phyloP scores from a whole-genome alignment of 2,797 vertebrate species.

The Octomys mimax region DNA sequence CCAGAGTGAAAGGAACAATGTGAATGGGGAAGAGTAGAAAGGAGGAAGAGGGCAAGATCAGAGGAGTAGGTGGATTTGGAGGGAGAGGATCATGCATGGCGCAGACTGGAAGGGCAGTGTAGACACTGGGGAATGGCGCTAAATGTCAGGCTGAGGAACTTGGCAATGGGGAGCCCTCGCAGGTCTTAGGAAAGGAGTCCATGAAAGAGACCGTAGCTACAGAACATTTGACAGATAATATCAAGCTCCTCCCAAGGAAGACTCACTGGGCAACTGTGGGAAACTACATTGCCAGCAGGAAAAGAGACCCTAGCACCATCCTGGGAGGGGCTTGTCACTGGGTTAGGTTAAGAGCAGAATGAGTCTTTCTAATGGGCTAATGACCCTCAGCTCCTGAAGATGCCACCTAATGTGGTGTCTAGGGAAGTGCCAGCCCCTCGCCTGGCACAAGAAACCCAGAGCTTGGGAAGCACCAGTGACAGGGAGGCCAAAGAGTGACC shows the following conservation, averaged over 20 bases:
- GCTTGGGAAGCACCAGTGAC: neutral
- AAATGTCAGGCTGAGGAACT: neutral
- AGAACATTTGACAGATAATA: neutral
- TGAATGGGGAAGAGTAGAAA: neutral
- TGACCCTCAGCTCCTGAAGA: neutral
- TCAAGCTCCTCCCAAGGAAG: neutral
- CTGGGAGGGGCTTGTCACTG: neutral
- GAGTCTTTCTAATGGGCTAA: neutral
- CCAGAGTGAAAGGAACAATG: neutral
- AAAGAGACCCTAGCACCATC: neutral
- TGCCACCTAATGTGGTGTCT: neutral
- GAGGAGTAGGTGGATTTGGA: neutral
- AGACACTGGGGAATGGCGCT: neutral
- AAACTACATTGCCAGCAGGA: neutral
- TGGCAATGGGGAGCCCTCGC: neutral
- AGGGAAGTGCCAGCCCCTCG: neutral
- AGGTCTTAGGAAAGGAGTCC: neutral
- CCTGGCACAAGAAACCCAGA: too few relatives aligned
- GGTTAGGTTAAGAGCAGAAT: neutral
- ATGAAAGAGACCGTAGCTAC: neutral
- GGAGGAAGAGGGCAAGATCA: neutral
- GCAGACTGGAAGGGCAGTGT: neutral
- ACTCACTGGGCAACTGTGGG: neutral
- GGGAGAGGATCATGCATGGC: neutral
- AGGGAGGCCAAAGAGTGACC: neutral